Conservation (phyloP, 1,140 invertebrate genomes). For the Drosophila sturtevanti region DNA sequence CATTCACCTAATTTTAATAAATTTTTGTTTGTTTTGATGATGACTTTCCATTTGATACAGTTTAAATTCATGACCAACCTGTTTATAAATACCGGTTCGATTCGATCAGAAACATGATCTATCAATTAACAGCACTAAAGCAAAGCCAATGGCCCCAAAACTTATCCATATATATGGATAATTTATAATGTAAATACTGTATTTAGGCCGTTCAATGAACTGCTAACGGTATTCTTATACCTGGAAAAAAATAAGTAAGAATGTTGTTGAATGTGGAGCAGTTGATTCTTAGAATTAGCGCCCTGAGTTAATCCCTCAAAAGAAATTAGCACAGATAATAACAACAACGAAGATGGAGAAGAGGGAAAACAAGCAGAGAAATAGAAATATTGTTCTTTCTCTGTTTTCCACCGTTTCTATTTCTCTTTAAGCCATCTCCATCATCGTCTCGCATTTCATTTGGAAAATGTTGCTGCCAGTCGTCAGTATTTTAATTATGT, state of each 20-base stretch:
- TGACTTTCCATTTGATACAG: neutral
- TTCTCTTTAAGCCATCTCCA: constrained; percentile 16
- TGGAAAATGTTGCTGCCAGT: constrained; percentile 39
- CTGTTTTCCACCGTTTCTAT: constrained; percentile 19
- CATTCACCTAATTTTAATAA: neutral
- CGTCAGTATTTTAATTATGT: constrained; percentile 72
- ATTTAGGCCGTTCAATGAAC: constrained; percentile 54
- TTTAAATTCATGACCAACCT: neutral
- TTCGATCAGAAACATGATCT: constrained; percentile 12
- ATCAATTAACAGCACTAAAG: constrained; percentile 42
- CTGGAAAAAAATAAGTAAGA: constrained; percentile 20
- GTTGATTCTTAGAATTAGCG: constrained; percentile 62
- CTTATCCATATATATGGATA: neutral
- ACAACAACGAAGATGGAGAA: neutral
- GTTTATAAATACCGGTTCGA: neutral
- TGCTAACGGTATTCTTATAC: constrained; percentile 34
- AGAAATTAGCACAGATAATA: constrained; percentile 61
- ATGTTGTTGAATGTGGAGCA: constrained; percentile 43
- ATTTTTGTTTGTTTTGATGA: neutral
- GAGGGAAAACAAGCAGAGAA: neutral
- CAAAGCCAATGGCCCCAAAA: constrained; percentile 46
- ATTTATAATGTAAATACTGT: neutral
- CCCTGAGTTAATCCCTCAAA: constrained; percentile 56
- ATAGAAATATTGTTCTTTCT: constrained; percentile 8
- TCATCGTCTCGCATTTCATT: constrained; percentile 45